Base-by-base conservation (phyloP, 2,113 vertebrate species). In the Pluvianellus socialis region DNA sequence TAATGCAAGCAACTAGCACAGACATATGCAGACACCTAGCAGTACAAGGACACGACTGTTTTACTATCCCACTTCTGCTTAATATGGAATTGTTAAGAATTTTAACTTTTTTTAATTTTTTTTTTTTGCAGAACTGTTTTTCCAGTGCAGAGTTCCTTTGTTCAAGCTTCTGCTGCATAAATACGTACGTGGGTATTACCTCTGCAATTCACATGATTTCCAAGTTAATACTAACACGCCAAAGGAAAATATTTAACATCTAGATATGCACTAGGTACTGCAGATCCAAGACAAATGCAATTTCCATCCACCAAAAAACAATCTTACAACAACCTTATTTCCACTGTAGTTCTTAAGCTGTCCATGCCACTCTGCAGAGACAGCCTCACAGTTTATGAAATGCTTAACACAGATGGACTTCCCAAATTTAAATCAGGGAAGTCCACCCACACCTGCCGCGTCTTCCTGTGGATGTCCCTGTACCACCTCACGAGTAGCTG, bases 181-280 rank as follows among this genome's bases (percentile, higher is more conserved):
- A 52, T 28, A 63, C 21, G 47, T 12, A 63, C 12, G 10, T 6
- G 24, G 23, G 24, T 40, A 84, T 15, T 52, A 40, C 19, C 49
- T 92, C 81, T 94, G 61, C 47, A 12, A 45, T 53, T 81, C 73
- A 33, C 40, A 56, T 56, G 38, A 73, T 55, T 89, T 94, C 65
- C 52, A 94, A 65, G 38, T 84, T 58, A 90, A 81, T 47, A 79
- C 35, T 52, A 86, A 84, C 52, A 79, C 28, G 77, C 47, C 30
- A 79, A 93, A 94, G 55, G 55, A 79, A 93, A 93, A 93, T 88
- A 80, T 59, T 93, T 79, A 80, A 70, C 40, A 94, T 56, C 56
- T 45, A 75, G 33, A 91, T 92, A 94, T 4, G 61, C 35, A 13
- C 12, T 38, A 5, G 18, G 56, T 63, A 44, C 52, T 86, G 68